Conservation (phyloP, 2,888 invertebrate genomes). For the Trissoscelio sp. region DNA sequence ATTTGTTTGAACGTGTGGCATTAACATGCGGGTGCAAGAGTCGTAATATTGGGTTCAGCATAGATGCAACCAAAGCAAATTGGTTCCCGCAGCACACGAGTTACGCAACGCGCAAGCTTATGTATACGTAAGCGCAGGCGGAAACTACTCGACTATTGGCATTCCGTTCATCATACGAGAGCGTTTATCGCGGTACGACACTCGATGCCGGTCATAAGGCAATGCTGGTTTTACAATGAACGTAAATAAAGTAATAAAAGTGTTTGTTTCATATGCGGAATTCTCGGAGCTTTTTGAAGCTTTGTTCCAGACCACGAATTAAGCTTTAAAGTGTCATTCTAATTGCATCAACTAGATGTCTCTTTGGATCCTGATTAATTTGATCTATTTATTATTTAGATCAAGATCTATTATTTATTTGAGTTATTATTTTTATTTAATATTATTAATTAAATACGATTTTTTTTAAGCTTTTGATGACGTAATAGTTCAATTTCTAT, state of each 20-base stretch:
- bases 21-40: constrained; percentile 7
- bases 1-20: too few species aligned
- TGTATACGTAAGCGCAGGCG: constrained; percentile 50
- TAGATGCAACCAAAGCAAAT: constrained; percentile 35
- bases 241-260: constrained; percentile 57
- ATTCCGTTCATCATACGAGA: constrained; percentile 53
- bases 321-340: neutral
- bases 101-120: constrained; percentile 58
- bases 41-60: constrained; percentile 1
- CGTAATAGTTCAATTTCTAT: too few species aligned
- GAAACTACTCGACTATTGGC: constrained; percentile 36
- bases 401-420: too few species aligned
- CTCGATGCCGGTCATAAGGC: constrained; percentile 50
- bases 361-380: constrained; percentile 25
- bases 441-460: too few species aligned
- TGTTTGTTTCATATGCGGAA: constrained; percentile 36
- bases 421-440: too few species aligned
- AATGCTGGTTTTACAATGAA: constrained; percentile 16
- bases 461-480: too few species aligned
- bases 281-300: constrained; percentile 30
- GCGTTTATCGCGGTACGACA: constrained; percentile 38
- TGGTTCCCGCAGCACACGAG: constrained; percentile 25
- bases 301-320: constrained; percentile 8
- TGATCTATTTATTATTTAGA: constrained; percentile 2
- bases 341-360: neutral